Evolutionary conservation across 2,888 invertebrate species (phyloP).

Genomic region (Amorpha juglandis): DNA sequence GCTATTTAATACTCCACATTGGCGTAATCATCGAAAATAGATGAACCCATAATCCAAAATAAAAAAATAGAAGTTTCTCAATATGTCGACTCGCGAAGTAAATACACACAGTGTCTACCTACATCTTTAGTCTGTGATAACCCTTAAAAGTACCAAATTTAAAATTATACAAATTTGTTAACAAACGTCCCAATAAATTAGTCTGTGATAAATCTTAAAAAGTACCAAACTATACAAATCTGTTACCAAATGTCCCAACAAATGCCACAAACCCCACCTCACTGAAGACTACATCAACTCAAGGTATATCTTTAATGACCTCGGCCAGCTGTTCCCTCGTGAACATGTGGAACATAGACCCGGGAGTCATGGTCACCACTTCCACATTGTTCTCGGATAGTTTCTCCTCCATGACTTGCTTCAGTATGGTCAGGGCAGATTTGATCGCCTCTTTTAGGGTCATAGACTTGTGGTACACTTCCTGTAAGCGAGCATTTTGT

Average conservation of each 20-base stretch:
- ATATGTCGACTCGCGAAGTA: too few relatives aligned
- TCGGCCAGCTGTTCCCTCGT: conserved; percentile 95
- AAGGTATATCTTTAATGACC: conserved; percentile 91
- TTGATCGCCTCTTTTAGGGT: conserved; percentile 96
- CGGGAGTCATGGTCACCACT: conserved; percentile 96
- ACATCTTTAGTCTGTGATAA: too few relatives aligned
- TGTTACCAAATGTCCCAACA: not conserved
- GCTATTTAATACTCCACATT: too few relatives aligned
- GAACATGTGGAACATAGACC: conserved; percentile 94
- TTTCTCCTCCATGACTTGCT: conserved; percentile 99
- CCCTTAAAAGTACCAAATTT: not conserved
- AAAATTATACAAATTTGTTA: conserved; percentile 9
- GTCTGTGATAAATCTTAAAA: not conserved
- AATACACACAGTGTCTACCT: too few relatives aligned
- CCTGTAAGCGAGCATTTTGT: conserved; percentile 64
- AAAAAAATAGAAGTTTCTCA: too few relatives aligned
- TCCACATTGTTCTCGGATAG: conserved; percentile 98
- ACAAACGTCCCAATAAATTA: not conserved
- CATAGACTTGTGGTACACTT: conserved; percentile 92
- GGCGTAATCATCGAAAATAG: too few relatives aligned
- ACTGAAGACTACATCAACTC: conserved; percentile 46
- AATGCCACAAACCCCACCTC: conserved; percentile 35
- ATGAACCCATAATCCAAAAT: too few relatives aligned
- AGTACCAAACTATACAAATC: conserved; percentile 3
- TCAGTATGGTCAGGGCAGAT: conserved; percentile 95